A percentile compares a stretch with the other conserved stretches of the same genome.
Evolutionary conservation across 2,888 invertebrate species (phyloP).

Genomic region (Tiliacea aurago): DNA sequence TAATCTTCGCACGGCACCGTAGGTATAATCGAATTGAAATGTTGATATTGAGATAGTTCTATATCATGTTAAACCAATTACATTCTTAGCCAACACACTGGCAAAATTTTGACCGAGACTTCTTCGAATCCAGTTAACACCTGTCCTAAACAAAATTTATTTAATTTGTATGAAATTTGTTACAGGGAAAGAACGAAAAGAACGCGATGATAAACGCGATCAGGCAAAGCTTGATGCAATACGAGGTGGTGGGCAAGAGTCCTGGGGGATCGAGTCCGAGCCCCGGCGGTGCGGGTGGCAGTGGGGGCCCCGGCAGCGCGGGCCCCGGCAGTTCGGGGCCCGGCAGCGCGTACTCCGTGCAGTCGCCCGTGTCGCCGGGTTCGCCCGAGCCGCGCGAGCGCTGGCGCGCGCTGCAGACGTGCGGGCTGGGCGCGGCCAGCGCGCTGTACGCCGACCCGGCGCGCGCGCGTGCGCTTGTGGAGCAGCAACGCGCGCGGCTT

Average conservation of each 20-base stretch:
- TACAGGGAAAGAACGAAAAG: slow-evolving; percentile 89
- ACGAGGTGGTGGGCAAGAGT: slow-evolving; percentile 93
- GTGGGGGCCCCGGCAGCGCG: slow-evolving; percentile 89
- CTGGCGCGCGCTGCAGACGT: slow-evolving; percentile 62
- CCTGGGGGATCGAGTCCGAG: slow-evolving; percentile 85
- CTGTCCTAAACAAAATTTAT: background rate
- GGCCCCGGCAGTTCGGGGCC: slow-evolving; percentile 76
- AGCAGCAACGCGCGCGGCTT: slow-evolving; percentile 92
- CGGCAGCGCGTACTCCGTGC: slow-evolving; percentile 87
- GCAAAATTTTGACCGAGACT: background rate
- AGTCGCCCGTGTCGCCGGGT: slow-evolving; percentile 85
- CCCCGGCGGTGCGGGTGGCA: slow-evolving; percentile 90
- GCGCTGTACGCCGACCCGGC: slow-evolving; percentile 72
- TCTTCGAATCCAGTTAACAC: background rate
- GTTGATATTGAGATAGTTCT: background rate
- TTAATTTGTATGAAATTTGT: slow-evolving; percentile 59
- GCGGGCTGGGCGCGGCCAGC: slow-evolving; percentile 67
- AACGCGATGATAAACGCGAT: slow-evolving; percentile 96
- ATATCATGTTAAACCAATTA: background rate
- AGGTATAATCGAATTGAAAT: slow-evolving; percentile 22
- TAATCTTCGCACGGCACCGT: slow-evolving; percentile 8
- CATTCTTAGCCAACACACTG: background rate
- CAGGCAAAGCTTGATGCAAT: slow-evolving; percentile 97
- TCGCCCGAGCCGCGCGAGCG: slow-evolving; percentile 70
- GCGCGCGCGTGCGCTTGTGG: slow-evolving; percentile 89